Evolutionary conservation across 2,113 vertebrate species (phyloP), one percentile per base, ranked within the genome.

Genomic region (Malaclemys terrapin): DNA sequence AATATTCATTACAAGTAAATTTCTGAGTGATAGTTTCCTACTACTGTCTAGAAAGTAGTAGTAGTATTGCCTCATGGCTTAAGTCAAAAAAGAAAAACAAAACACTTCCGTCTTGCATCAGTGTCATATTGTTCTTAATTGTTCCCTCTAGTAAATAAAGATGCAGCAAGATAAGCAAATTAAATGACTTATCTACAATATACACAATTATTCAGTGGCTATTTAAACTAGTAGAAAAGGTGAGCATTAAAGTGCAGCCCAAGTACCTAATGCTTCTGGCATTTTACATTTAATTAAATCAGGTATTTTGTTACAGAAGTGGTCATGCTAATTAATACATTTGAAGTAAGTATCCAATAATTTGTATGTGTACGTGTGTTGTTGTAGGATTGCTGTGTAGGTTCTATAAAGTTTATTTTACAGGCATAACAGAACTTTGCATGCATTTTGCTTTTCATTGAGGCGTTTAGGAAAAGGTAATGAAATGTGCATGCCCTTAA

Each of bases 401-500:
- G 7, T 7, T 59, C 27, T 6, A 16, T 65, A 45, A 86, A 79
- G n/a, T 89, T 95, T 94, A 78, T 89, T 97, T 94, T 84, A 57
- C 53, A 95, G 93, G 81, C 57, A 35, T 89, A 17, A 29, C 76
- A 31, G 29, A 59, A 65, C 29, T 42, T 80, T 10, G 2, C 59
- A 38, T 0, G 0, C 90, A 1, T 81, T 79, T 81, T 89, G 19
- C 38, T 89, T 88, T 79, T 81, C 24, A 8, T 1, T 49, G 79
- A 94, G 83, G 57, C 80, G 19, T 56, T 52, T 92, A 89, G 56
- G n/a, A 83, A 80, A 54, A 86, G 6, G 22, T 94, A 92, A 88
- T 59, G 52, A 93, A 72, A 1, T 52, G 96, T 92, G 88, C 87
- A 95, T 90, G 90, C 35, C 96, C 96, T 97, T 97, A 94, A 82